Evolutionary conservation across 2,797 vertebrate species (phyloP).

Genomic region (Acipenser ruthenus): DNA sequence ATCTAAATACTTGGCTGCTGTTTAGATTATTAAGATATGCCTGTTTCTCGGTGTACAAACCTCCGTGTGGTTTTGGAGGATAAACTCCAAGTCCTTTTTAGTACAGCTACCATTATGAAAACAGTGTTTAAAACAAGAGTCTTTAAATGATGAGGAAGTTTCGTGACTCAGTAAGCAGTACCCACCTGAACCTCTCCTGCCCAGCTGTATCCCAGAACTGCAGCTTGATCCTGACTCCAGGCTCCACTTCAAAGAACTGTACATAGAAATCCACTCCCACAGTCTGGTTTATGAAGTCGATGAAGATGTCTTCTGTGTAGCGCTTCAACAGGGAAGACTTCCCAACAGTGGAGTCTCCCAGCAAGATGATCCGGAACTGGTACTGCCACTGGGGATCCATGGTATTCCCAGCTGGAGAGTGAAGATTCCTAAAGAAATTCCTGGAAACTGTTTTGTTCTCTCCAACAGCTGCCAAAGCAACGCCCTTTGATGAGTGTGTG

Average conservation of each 20-base stretch:
- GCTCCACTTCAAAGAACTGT: slow-evolving; percentile 73
- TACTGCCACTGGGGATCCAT: slow-evolving; percentile 78
- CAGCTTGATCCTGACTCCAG: slow-evolving; percentile 64
- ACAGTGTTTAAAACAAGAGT: too few relatives aligned
- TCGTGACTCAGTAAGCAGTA: too few relatives aligned
- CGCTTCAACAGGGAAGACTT: slow-evolving; percentile 75
- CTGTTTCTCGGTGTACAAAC: too few relatives aligned
- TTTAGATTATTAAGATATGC: too few relatives aligned
- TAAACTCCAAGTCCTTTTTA: too few relatives aligned
- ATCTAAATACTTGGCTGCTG: too few relatives aligned
- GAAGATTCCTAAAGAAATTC: background rate
- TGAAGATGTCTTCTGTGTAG: slow-evolving; percentile 68
- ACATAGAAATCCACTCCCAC: slow-evolving; percentile 79
- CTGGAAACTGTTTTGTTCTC: background rate
- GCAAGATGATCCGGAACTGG: slow-evolving; percentile 80
- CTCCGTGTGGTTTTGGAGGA: too few relatives aligned
- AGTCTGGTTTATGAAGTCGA: slow-evolving; percentile 65
- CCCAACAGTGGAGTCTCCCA: slow-evolving; percentile 78
- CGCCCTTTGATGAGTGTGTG: background rate
- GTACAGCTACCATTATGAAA: too few relatives aligned
- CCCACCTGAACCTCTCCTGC: too few relatives aligned
- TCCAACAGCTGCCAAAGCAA: background rate
- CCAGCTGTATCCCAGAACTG: slow-evolving; percentile 49
- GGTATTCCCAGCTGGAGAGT: slow-evolving; percentile 2
- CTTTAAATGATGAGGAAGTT: too few relatives aligned